phyloP scores from a whole-genome alignment of 64 coral and sea anemone species.

The Stichodactyla helianthus region DNA sequence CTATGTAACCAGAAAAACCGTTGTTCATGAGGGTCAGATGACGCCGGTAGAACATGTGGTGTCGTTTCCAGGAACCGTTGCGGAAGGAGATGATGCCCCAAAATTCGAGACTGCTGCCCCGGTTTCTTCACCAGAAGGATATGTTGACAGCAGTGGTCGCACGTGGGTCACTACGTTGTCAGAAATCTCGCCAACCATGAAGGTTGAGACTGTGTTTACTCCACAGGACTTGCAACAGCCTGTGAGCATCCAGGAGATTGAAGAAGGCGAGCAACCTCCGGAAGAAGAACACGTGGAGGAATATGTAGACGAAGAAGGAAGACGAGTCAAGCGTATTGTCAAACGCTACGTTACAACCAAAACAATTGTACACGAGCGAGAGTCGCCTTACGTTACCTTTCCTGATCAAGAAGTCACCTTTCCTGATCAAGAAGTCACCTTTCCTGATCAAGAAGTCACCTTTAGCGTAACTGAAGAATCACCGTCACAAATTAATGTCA shows the following conservation, averaged over 20 bases:
- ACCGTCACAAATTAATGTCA: not conserved
- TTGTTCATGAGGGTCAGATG: constrained; percentile 7
- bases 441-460: not conserved
- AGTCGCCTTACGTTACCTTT: not conserved
- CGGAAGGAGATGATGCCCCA: not conserved
- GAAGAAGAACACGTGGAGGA: constrained; percentile 33
- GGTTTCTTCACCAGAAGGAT: constrained; percentile 8
- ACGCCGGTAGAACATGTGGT: constrained; percentile 5
- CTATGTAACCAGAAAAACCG: constrained; percentile 31
- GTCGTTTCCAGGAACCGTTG: not conserved
- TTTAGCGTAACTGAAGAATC: not conserved
- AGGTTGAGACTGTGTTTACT: not conserved
- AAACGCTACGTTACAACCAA: constrained; percentile 44
- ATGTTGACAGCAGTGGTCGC: constrained; percentile 10
- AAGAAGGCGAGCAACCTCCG: not conserved
- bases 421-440: too few relatives aligned
- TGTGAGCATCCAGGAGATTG: constrained; percentile 21
- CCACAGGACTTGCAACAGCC: constrained; percentile 5
- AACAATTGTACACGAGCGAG: constrained; percentile 16
- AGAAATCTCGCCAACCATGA: not conserved
- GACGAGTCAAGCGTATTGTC: constrained; percentile 31
- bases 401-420: not conserved
- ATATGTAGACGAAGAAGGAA: constrained; percentile 36
- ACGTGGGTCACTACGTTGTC: not conserved
- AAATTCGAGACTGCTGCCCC: not conserved